These are phyloP conservation scores for Hyperoodon ampullatus DNA, from an alignment of 2,113 vertebrate genomes.

Conservation along the genomic window DNA sequence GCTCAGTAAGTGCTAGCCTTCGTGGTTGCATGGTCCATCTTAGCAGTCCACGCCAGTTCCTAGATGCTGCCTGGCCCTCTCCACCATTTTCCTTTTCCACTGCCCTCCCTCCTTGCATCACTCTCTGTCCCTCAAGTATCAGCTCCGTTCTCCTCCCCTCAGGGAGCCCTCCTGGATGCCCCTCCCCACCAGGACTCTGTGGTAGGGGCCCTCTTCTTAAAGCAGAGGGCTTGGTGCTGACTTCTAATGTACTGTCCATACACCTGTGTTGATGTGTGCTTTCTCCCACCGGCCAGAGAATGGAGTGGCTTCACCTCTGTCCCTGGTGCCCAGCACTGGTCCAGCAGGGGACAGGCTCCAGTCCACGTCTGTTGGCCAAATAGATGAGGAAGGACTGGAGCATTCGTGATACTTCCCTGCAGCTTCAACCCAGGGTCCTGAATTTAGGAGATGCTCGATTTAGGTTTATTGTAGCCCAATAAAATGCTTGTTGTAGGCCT, in stretches of 20 bases:
- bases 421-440: neutral
- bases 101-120: neutral
- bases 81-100: neutral
- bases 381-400: neutral
- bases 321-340: neutral
- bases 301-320: neutral
- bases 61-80: neutral
- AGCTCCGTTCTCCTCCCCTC: neutral
- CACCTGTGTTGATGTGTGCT: neutral
- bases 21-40: fast-evolving
- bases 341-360: neutral
- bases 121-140: neutral
- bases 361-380: neutral
- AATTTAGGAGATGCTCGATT: neutral
- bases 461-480: neutral
- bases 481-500: neutral
- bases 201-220: neutral
- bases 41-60: neutral
- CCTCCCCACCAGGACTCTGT: neutral
- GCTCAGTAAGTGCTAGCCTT: neutral
- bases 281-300: neutral
- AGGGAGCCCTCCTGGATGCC: too few species aligned
- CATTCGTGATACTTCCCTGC: neutral
- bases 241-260: neutral
- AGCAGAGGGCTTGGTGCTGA: neutral